Evolutionary conservation across 2,888 invertebrate species (phyloP).

Genomic region (Bombylius discolor): DNA sequence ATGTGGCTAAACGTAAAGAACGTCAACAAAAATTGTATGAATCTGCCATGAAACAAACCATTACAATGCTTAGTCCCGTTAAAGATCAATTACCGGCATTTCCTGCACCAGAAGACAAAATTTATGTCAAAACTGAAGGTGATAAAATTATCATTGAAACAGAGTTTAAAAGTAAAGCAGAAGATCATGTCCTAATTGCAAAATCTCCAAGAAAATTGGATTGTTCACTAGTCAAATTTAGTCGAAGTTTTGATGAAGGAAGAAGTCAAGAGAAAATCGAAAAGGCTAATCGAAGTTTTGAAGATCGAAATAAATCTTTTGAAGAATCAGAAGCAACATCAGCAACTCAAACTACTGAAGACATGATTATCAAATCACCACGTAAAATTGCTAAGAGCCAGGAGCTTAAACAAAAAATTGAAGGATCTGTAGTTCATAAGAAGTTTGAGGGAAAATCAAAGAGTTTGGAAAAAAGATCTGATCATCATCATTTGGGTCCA

Average conservation of each 20-base stretch:
- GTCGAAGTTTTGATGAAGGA: conserved; percentile 50
- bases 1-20: conserved; percentile 55
- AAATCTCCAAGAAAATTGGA: conserved; percentile 61
- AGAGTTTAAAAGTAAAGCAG: conserved; percentile 59
- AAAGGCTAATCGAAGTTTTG: conserved; percentile 50
- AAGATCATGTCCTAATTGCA: conserved; percentile 62
- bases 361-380: conserved; percentile 43
- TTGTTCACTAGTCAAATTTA: conserved; percentile 44
- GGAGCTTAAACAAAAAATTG: conserved; percentile 49
- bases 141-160: conserved; percentile 56
- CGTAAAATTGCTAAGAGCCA: conserved; percentile 46
- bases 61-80: conserved; percentile 58
- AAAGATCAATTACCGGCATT: conserved; percentile 58
- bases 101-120: conserved; percentile 60
- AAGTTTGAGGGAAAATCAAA: conserved; percentile 50
- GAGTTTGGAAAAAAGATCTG: conserved; percentile 51
- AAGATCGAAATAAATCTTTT: conserved; percentile 48
- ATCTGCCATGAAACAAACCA: conserved; percentile 61
- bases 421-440: conserved; percentile 49
- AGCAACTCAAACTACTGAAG: conserved; percentile 26
- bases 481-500: conserved; percentile 43
- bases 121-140: conserved; percentile 56
- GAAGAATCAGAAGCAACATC: conserved; percentile 49
- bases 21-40: conserved; percentile 63
- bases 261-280: conserved; percentile 41